Evolutionary conservation across 37 sponge, comb jelly and placozoan species (phyloP).

Genomic region (Dysidea cf. avara): DNA sequence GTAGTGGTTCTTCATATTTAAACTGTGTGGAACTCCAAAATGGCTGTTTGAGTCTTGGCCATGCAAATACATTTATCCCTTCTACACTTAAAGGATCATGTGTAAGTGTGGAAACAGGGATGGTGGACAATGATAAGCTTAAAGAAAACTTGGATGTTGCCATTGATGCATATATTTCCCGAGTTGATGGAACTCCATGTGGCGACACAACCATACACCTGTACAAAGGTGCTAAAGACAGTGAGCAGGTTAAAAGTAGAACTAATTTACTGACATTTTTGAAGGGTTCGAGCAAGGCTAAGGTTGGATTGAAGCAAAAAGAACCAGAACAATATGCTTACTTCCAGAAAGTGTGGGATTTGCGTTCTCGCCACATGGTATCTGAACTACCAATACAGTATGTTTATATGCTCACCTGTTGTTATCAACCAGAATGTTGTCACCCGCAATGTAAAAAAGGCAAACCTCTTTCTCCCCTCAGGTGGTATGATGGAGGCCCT

Average conservation of each 20-base stretch:
- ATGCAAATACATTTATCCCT: no score
- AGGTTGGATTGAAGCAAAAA: background rate
- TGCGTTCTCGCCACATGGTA: background rate
- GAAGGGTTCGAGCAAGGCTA: conserved; percentile 5
- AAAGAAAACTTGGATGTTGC: conserved; percentile 2
- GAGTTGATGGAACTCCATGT: conserved; percentile 15
- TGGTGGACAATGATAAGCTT: background rate
- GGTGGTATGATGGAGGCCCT: conserved; percentile 38
- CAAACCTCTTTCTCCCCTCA: background rate
- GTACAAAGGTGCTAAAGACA: background rate
- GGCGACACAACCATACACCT: conserved; percentile 1
- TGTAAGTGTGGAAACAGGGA: background rate
- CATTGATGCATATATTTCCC: conserved; percentile 4
- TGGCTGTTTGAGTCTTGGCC: conserved; percentile 4
- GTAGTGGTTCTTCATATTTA: conserved; percentile 6
- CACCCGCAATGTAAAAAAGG: conserved; percentile 27
- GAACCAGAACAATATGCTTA: conserved; percentile 19
- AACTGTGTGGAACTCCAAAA: conserved; percentile 17
- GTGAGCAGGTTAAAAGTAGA: background rate
- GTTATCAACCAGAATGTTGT: conserved; percentile 8
- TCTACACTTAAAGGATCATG: background rate
- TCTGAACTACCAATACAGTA: conserved; percentile 1
- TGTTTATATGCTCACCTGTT: conserved; percentile 16
- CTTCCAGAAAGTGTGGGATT: conserved; percentile 18
- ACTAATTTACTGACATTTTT: background rate